Percentiles rank a stretch among this genome's conserved stretches.
Evolutionary conservation across 2,888 invertebrate species (phyloP).

Genomic region (Spodoptera picta): DNA sequence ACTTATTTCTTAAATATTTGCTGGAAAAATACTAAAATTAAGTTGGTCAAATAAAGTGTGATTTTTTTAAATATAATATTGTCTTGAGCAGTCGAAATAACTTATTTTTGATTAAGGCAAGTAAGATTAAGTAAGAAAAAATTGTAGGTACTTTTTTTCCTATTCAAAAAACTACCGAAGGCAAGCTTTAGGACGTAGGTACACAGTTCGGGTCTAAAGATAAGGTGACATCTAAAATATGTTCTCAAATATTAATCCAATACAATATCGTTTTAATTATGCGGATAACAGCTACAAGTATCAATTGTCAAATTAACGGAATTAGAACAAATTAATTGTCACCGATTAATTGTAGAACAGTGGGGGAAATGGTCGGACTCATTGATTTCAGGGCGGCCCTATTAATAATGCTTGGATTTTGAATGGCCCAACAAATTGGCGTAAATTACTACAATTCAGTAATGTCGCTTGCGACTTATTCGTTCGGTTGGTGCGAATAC

Average conservation of each 20-base stretch:
- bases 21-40: too few species aligned
- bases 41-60: too few species aligned
- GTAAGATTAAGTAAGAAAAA: too few species aligned
- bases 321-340: slow-evolving; percentile 31
- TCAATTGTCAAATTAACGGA: slow-evolving; percentile 14
- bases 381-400: slow-evolving; percentile 42
- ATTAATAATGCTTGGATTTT: slow-evolving; percentile 46
- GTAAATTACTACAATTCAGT: slow-evolving; percentile 51
- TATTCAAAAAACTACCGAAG: too few species aligned
- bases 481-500: slow-evolving; percentile 7
- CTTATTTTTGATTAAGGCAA: too few species aligned
- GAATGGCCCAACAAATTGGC: slow-evolving; percentile 49
- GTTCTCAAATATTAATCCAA: neutral
- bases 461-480: slow-evolving; percentile 26
- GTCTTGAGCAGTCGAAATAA: too few species aligned
- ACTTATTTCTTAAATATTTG: too few species aligned
- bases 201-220: too few species aligned
- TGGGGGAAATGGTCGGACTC: slow-evolving; percentile 39
- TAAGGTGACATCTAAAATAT: neutral
- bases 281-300: slow-evolving; percentile 6
- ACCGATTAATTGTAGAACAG: slow-evolving; percentile 34
- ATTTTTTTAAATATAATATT: too few species aligned
- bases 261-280: neutral
- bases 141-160: too few species aligned
- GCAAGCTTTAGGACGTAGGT: too few species aligned